Evolutionary conservation across 1,140 invertebrate genomes (phyloP).

Genomic region (Drosophila guanche): DNA sequence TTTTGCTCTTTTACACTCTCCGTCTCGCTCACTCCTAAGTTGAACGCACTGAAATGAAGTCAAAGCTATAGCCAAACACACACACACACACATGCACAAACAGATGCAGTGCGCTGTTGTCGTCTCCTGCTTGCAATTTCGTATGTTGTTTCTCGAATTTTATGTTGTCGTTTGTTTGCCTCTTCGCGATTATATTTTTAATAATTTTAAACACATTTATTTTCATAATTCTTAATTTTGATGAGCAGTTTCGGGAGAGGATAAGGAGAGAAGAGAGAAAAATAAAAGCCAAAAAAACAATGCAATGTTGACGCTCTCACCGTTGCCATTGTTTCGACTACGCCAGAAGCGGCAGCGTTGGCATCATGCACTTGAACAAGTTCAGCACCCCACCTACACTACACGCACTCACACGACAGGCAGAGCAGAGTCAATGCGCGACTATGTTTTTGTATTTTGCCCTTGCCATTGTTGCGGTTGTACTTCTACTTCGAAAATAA

Average conservation of each 20-base stretch:
- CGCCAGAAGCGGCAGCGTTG: slow-evolving; percentile 37
- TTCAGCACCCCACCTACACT: slow-evolving; percentile 52
- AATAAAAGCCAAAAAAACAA: slow-evolving; percentile 6
- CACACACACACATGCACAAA: no score
- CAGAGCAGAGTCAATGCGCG: slow-evolving; percentile 46
- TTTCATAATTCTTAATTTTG: background rate
- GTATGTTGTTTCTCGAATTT: slow-evolving; percentile 26
- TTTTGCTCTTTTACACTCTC: slow-evolving; percentile 26
- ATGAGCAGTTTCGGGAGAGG: background rate
- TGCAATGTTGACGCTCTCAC: slow-evolving; percentile 17
- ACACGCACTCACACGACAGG: slow-evolving; percentile 3
- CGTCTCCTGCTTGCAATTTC: slow-evolving; percentile 3
- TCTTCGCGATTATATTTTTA: slow-evolving; percentile 31
- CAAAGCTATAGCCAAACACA: slow-evolving; percentile 71
- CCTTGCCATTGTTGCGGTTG: slow-evolving; percentile 18
- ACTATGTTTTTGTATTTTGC: slow-evolving; percentile 26
- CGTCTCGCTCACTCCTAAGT: slow-evolving; percentile 49
- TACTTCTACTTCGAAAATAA: slow-evolving; percentile 12
- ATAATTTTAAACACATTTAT: slow-evolving; percentile 36
- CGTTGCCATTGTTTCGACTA: background rate
- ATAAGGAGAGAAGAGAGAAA: background rate
- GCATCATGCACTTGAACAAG: slow-evolving; percentile 71
- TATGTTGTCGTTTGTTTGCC: slow-evolving; percentile 45
- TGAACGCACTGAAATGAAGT: slow-evolving; percentile 83
- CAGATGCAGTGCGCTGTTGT: no score